A percentile compares a stretch with the other conserved stretches of the same genome.
phyloP scores from a whole-genome alignment of 2,113 vertebrate genomes.

The Sinocyclocheilus anophthalmus region DNA sequence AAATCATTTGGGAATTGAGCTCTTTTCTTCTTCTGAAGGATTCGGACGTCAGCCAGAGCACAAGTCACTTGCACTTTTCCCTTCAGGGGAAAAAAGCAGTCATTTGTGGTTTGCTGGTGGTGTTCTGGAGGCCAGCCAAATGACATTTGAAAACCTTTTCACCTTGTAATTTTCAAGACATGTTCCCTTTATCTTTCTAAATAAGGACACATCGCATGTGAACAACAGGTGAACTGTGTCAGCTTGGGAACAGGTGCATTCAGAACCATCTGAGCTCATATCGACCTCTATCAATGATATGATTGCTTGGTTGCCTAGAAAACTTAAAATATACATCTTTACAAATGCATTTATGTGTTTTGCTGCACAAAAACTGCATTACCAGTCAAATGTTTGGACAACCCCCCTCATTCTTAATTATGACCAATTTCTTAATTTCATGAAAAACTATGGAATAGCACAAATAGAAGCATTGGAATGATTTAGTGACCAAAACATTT shows the following conservation, averaged over 20 bases:
- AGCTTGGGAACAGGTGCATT: constrained; percentile 6
- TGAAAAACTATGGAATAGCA: not conserved
- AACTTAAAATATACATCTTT: not conserved
- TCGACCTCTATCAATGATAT: not conserved
- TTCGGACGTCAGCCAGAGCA: constrained; percentile 14
- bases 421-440: not conserved
- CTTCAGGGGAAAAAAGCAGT: constrained; percentile 19
- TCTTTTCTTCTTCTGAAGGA: constrained; percentile 30
- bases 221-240: constrained; percentile 2
- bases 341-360: not conserved
- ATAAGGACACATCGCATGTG: not conserved
- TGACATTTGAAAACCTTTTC: not conserved
- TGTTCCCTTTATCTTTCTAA: not conserved
- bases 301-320: not conserved
- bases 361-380: not conserved
- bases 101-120: constrained; percentile 8
- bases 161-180: not conserved
- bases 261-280: not conserved
- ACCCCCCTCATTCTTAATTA: not conserved
- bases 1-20: constrained; percentile 30
- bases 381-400: not conserved
- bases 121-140: constrained; percentile 19
- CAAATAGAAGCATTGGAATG: not conserved
- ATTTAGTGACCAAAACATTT: not conserved
- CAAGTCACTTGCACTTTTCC: constrained; percentile 42